These are phyloP conservation scores for Drosophila arawakana DNA, from an alignment of 1,140 invertebrate species.

Conservation along the genomic window DNA sequence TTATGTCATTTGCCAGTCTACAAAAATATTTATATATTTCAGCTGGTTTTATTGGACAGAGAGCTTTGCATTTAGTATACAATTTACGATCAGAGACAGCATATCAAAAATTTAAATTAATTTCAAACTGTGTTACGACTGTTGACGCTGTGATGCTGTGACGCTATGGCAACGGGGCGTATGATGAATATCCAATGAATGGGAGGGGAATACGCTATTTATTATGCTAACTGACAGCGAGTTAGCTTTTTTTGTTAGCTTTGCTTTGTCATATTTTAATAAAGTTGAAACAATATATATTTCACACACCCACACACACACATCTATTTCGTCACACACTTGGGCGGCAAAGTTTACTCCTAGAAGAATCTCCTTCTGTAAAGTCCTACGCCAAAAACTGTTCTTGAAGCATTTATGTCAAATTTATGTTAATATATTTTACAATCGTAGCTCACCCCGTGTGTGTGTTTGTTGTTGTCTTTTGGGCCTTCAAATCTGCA, in stretches of 20 bases:
- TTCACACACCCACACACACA: conserved; percentile 34
- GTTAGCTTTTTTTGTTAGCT: conserved; percentile 45
- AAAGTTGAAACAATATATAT: conserved; percentile 79
- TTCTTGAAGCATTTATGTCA: conserved; percentile 82
- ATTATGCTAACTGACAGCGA: conserved; percentile 48
- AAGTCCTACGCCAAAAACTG: conserved; percentile 51
- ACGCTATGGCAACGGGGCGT: conserved; percentile 28
- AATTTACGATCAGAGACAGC: conserved; percentile 63
- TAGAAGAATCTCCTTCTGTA: conserved; percentile 48
- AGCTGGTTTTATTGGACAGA: background rate
- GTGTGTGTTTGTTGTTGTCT: conserved; percentile 53
- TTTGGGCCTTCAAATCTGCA: conserved; percentile 70
- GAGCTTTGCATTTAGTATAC: conserved; percentile 35
- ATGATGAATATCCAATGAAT: conserved; percentile 50
- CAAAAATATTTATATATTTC: background rate
- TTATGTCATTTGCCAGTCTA: conserved; percentile 17
- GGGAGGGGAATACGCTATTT: conserved; percentile 53
- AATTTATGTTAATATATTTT: conserved; percentile 84
- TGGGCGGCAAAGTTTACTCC: conserved; percentile 13
- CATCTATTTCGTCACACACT: conserved; percentile 3
- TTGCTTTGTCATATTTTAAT: conserved; percentile 69
- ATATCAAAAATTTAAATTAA: conserved; percentile 80
- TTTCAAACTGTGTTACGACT: conserved; percentile 58
- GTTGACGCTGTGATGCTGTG: background rate
- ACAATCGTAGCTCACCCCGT: conserved; percentile 66